These are phyloP conservation scores for Misgurnus mizolepis DNA, from an alignment of 2,113 vertebrate species.

Conservation along the genomic window DNA sequence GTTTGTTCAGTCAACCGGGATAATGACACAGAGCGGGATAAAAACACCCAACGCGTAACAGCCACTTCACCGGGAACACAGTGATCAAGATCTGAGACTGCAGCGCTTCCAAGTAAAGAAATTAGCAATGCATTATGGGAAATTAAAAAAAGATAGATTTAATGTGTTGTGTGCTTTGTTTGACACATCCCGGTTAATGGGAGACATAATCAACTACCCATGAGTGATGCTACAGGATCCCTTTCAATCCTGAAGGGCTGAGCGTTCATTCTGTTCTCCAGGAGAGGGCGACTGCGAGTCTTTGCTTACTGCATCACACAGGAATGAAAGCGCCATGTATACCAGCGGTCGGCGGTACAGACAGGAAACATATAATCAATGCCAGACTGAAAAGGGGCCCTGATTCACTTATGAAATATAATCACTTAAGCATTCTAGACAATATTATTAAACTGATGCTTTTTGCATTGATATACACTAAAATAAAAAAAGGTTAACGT, in stretches of 20 bases:
- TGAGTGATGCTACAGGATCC: not conserved
- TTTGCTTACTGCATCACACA: not conserved
- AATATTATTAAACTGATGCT: slow-evolving; percentile 29
- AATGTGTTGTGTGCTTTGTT: too few relatives aligned
- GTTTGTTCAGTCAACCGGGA: slow-evolving; percentile 70
- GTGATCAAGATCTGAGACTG: too few relatives aligned
- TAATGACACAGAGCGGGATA: slow-evolving; percentile 53
- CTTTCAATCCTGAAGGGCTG: not conserved
- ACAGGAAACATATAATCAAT: slow-evolving; percentile 43
- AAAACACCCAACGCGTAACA: not conserved
- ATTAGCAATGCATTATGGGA: not conserved
- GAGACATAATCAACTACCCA: too few relatives aligned
- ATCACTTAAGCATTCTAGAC: slow-evolving; percentile 47
- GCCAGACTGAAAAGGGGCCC: slow-evolving; percentile 25
- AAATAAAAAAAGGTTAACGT: slow-evolving; percentile 56
- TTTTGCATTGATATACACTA: not conserved
- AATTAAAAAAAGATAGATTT: not conserved
- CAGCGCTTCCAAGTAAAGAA: too few relatives aligned
- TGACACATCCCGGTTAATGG: too few relatives aligned
- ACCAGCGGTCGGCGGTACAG: slow-evolving; percentile 19
- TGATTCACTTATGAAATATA: slow-evolving; percentile 61
- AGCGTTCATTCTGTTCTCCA: slow-evolving; percentile 12
- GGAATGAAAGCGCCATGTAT: slow-evolving; percentile 16
- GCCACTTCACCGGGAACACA: not conserved
- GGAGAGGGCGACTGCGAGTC: slow-evolving; percentile 6